Evolutionary conservation across 2,113 vertebrate species (phyloP).

Genomic region (Neolamprologus brichardi): DNA sequence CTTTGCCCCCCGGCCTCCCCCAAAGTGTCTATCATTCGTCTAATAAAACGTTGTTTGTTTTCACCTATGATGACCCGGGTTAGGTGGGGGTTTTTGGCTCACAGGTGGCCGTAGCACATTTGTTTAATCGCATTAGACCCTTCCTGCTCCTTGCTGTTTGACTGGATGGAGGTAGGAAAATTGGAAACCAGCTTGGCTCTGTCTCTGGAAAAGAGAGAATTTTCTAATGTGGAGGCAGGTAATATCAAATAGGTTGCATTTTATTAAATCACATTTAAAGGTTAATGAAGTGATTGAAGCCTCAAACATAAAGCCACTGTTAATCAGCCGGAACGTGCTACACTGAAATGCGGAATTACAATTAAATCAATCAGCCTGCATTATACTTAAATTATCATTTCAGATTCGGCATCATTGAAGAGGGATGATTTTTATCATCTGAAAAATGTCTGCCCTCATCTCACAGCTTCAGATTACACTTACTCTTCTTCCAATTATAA

Average conservation of each 20-base stretch:
- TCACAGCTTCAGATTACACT: constrained; percentile 4
- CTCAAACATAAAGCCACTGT: not conserved
- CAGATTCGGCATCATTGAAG: not conserved
- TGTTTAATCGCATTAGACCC: constrained; percentile 39
- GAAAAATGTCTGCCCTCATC: not conserved
- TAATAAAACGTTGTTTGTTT: constrained; percentile 50
- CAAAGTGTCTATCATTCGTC: constrained; percentile 46
- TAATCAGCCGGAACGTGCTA: constrained; percentile 15
- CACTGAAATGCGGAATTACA: constrained; percentile 6
- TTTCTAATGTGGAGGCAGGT: not conserved
- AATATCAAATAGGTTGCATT: not conserved
- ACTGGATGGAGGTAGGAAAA: not conserved
- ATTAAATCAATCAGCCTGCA: constrained; percentile 23
- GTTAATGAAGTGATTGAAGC: constrained; percentile 17
- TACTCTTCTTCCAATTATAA: constrained; percentile 30
- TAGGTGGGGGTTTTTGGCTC: not conserved
- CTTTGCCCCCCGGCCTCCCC: constrained; percentile 1
- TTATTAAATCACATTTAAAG: not conserved
- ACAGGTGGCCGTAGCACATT: constrained; percentile 6
- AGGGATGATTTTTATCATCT: constrained; percentile 14
- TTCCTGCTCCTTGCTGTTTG: not conserved
- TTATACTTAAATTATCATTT: constrained; percentile 23
- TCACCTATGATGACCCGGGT: constrained; percentile 34
- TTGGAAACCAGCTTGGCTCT: not conserved
- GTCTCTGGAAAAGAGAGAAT: not conserved